These are phyloP conservation scores for Macaca mulatta DNA, from an alignment of 2,113 vertebrate genomes.

Conservation along the genomic window DNA sequence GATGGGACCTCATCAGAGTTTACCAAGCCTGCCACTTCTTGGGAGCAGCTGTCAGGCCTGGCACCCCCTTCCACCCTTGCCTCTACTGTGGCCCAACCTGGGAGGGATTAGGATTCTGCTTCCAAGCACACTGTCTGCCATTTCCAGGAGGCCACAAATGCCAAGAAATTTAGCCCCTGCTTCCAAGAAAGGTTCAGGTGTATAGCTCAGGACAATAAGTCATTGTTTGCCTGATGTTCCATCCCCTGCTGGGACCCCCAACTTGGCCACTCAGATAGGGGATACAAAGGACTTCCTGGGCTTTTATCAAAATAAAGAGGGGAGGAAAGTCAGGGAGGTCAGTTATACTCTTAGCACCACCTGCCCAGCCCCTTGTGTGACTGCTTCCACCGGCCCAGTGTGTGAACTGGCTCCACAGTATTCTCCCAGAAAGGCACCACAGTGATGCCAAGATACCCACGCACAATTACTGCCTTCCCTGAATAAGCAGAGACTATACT, in stretches of 20 bases:
- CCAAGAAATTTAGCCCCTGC: neutral
- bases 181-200: constrained; percentile 14
- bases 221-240: neutral
- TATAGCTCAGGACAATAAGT: neutral
- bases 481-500: neutral
- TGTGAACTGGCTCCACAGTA: neutral
- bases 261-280: neutral
- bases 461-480: neutral
- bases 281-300: neutral
- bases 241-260: neutral
- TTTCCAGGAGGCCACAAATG: neutral
- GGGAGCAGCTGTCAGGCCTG: neutral
- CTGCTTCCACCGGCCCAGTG: neutral
- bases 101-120: neutral
- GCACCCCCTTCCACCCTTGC: fast-evolving
- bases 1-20: neutral
- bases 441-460: neutral
- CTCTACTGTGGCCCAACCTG: neutral
- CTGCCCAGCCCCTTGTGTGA: neutral
- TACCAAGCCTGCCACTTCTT: neutral
- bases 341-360: neutral
- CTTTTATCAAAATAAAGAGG: neutral
- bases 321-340: neutral
- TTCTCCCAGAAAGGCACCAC: neutral
- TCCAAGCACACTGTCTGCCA: neutral